Evolutionary conservation across 2,888 invertebrate species (phyloP).

Genomic region (Drosophila neotestacea): DNA sequence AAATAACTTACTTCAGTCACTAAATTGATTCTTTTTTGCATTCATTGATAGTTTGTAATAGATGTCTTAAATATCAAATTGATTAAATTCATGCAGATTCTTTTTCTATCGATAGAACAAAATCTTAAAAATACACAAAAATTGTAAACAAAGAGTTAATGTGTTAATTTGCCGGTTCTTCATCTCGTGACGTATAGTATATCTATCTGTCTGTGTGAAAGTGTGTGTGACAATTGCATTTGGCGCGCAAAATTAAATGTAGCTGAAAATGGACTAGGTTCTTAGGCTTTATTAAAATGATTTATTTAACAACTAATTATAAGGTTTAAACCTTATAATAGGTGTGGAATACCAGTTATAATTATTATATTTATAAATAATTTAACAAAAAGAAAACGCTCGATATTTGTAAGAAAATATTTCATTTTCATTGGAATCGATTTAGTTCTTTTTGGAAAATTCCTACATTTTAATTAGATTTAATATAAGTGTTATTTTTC

Average conservation of each 20-base stretch:
- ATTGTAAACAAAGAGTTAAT: constrained; percentile 32
- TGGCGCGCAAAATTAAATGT: constrained; percentile 51
- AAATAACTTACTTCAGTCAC: neutral
- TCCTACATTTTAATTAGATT: no score
- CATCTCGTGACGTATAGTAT: constrained; percentile 13
- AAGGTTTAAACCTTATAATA: no score
- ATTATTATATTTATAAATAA: no score
- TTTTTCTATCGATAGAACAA: neutral
- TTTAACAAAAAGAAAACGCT: no score
- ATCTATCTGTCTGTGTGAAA: constrained; percentile 13
- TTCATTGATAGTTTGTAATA: neutral
- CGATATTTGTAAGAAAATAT: no score
- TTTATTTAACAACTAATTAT: neutral
- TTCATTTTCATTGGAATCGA: no score
- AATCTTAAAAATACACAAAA: neutral
- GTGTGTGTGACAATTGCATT: constrained; percentile 37
- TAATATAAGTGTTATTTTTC: neutral
- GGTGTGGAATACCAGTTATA: no score
- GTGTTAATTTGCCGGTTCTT: constrained; percentile 38
- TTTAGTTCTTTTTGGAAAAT: no score
- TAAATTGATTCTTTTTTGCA: neutral
- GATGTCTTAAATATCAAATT: no score
- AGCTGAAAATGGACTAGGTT: constrained; percentile 10
- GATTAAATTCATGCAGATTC: no score
- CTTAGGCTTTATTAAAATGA: constrained; percentile 13